Conservation (phyloP, 1,140 invertebrate genomes). For the Anagrus nilaparvatae region DNA sequence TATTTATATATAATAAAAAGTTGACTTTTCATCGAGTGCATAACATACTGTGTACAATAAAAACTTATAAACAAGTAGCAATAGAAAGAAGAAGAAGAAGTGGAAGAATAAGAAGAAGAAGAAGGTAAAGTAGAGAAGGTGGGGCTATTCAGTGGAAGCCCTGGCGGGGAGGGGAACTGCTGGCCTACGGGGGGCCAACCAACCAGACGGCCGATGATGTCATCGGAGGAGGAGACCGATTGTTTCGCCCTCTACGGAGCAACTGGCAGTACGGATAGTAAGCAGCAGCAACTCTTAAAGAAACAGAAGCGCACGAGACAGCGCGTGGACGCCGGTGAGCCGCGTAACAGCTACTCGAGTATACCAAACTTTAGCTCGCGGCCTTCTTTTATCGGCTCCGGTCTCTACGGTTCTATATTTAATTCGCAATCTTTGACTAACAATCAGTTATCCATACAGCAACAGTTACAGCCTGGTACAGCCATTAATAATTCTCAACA, state of each 20-base stretch:
- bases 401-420: slow-evolving; percentile 73
- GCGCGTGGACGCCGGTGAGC: slow-evolving; percentile 88
- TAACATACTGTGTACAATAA: no score
- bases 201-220: slow-evolving; percentile 72
- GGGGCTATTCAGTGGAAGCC: slow-evolving; percentile 24
- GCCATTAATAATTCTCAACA: slow-evolving; percentile 15
- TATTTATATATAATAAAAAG: no score
- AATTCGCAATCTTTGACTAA: slow-evolving; percentile 21
- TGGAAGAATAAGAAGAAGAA: slow-evolving; percentile 19
- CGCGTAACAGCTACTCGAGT: slow-evolving; percentile 83
- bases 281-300: slow-evolving; percentile 66
- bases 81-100: slow-evolving; percentile 19
- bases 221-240: slow-evolving; percentile 87
- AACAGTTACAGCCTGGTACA: slow-evolving; percentile 17
- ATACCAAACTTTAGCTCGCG: slow-evolving; percentile 78
- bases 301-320: slow-evolving; percentile 84
- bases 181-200: slow-evolving; percentile 45
- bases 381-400: slow-evolving; percentile 69
- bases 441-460: slow-evolving; percentile 12
- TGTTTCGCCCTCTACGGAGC: slow-evolving; percentile 81
- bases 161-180: slow-evolving; percentile 42
- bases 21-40: no score
- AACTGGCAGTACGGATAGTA: slow-evolving; percentile 42
- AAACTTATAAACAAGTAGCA: no score
- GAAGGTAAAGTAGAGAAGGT: slow-evolving; percentile 18